Evolutionary conservation across 2,113 vertebrate genomes (phyloP).

Genomic region (Okapia johnstoni): DNA sequence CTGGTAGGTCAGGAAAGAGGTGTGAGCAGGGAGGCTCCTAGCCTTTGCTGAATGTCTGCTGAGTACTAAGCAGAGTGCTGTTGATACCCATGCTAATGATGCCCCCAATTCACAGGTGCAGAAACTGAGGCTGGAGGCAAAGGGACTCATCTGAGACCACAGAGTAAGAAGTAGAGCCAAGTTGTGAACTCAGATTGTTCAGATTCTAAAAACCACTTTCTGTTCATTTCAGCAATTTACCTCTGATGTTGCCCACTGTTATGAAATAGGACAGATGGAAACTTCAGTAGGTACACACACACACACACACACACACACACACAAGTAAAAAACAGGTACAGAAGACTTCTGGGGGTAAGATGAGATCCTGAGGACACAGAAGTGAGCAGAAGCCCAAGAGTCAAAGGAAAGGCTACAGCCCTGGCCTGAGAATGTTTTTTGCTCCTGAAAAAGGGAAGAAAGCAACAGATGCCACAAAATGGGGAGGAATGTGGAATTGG

Average conservation of each 20-base stretch:
- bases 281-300: neutral
- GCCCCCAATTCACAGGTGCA: neutral
- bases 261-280: neutral
- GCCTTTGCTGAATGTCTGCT: neutral
- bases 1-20: neutral
- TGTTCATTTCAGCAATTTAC: neutral
- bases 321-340: neutral
- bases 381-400: neutral
- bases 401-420: neutral
- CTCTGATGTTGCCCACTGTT: neutral
- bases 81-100: neutral
- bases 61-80: neutral
- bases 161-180: neutral
- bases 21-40: neutral
- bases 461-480: neutral
- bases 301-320: neutral
- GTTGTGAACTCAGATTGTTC: neutral
- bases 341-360: neutral
- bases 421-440: neutral
- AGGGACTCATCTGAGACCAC: neutral
- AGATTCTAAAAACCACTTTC: neutral
- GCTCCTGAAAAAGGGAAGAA: neutral
- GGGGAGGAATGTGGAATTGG: neutral
- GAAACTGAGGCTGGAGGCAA: neutral
- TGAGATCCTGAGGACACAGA: neutral